These are phyloP conservation scores for Malurus cyaneus DNA, from an alignment of 2,113 vertebrate genomes.

Conservation along the genomic window DNA sequence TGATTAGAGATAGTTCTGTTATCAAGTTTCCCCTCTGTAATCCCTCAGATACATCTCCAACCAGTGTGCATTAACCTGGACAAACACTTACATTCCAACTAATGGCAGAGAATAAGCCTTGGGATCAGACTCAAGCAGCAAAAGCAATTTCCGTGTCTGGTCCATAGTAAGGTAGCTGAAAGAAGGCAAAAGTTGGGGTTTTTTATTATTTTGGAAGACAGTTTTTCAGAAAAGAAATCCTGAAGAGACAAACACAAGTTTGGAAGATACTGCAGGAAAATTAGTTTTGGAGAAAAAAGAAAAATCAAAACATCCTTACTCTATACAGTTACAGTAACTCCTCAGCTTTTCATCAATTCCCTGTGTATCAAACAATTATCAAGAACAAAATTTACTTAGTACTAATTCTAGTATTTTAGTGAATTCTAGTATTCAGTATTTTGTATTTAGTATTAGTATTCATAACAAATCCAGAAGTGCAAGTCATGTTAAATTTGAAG, in stretches of 20 bases:
- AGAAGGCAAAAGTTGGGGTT: background rate
- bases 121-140: slow-evolving; percentile 93
- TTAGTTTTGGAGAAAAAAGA: fast-evolving
- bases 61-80: background rate
- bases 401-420: background rate
- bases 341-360: background rate
- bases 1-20: background rate
- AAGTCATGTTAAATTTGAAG: background rate
- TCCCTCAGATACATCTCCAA: background rate
- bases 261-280: background rate
- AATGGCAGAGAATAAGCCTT: slow-evolving; percentile 87
- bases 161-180: slow-evolving; percentile 95
- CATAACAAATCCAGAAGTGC: background rate
- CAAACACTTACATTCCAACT: slow-evolving; percentile 90
- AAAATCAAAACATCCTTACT: background rate
- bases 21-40: background rate
- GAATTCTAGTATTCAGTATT: background rate
- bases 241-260: background rate
- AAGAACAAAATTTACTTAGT: background rate
- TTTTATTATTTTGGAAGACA: background rate
- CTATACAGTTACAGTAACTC: background rate
- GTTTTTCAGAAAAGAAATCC: background rate
- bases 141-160: slow-evolving; percentile 89
- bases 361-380: background rate
- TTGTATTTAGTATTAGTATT: too few species aligned